phyloP scores from a whole-genome alignment of 2,888 invertebrate genomes.

The Odontothrips loti region DNA sequence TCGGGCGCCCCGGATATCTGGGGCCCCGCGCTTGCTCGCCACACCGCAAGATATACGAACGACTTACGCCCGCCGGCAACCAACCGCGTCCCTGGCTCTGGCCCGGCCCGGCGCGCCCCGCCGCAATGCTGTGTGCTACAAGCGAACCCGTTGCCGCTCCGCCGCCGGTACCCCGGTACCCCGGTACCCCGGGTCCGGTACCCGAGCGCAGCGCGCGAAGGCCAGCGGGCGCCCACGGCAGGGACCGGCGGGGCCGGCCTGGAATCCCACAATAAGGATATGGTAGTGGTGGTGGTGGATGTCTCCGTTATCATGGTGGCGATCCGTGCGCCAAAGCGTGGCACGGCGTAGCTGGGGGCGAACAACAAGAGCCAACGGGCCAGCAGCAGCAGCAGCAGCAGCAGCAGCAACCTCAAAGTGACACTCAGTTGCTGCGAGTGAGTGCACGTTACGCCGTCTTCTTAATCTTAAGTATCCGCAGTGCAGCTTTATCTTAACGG shows the following conservation, averaged over 20 bases:
- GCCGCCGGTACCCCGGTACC: too few relatives aligned
- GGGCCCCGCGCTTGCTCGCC: not conserved
- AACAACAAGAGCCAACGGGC: too few relatives aligned
- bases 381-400: not conserved
- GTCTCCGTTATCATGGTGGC: not conserved
- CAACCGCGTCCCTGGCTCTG: not conserved
- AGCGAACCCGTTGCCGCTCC: not conserved
- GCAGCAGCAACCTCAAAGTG: not conserved
- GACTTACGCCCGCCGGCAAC: not conserved
- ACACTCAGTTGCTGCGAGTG: not conserved
- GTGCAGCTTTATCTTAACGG: slow-evolving; percentile 2
- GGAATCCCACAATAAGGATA: not conserved
- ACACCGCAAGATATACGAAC: not conserved
- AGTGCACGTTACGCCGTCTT: not conserved
- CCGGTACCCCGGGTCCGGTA: not conserved
- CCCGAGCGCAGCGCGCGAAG: not conserved
- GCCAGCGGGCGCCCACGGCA: too few relatives aligned
- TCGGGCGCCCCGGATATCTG: too few relatives aligned
- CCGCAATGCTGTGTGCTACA: not conserved
- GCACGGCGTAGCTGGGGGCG: not conserved
- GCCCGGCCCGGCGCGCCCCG: not conserved
- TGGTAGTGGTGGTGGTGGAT: too few relatives aligned
- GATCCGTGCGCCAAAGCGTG: not conserved
- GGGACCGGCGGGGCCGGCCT: not conserved
- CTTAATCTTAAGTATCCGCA: not conserved